Base-by-base conservation (phyloP, 1,140 invertebrate genomes). In the Drosophila kanapiae region DNA sequence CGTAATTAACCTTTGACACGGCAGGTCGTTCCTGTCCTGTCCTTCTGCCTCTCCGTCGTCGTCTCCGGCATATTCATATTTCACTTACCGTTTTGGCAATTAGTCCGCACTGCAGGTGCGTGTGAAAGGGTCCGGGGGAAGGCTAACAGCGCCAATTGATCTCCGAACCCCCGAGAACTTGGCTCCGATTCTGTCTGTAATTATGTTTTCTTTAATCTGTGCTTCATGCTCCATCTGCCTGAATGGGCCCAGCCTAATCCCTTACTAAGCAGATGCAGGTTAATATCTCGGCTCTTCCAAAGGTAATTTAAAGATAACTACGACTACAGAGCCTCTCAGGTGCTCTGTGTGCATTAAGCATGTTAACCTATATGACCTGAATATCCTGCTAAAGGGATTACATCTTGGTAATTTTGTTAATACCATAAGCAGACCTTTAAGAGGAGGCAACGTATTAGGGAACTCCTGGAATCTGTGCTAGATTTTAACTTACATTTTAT, bases 1-100 rank as follows among this genome's bases (percentile, higher is more conserved):
- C 85, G 81, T 90, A 90, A 90, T 90, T 90, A 90, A 90, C 85
- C 85, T 90, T 90, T 90, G 85, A 82, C 85, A 90, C 86, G 65
- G 60, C 60, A 40, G 62, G 40, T 47, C 45, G 13, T 37, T 42
- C 35, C 58, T 61, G 23, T 49, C 59, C 43, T 60, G n/a, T 51
- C 49, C 38, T n/a, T 31, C 48, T 43, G 13, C 37, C 9, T 47
- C 3, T 1, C 33, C 27, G 1, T 57, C 2, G 0, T 14, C 27
- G 29, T 29, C 63, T 51, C 37, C 45, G 33, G 67, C 67, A 79
- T 70, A 90, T 85, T 90, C 85, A 90, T 90, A 90, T 90, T 85
- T 85, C 85, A 90, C 83, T 76, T 85, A 72, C 80, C 78, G 70
- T 75, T 70, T 56, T 69, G 69, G 85, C 57, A 90, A 90, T 90